Evolutionary conservation across 2,113 vertebrate species (phyloP).

Genomic region (Sisor rabdophorus): DNA sequence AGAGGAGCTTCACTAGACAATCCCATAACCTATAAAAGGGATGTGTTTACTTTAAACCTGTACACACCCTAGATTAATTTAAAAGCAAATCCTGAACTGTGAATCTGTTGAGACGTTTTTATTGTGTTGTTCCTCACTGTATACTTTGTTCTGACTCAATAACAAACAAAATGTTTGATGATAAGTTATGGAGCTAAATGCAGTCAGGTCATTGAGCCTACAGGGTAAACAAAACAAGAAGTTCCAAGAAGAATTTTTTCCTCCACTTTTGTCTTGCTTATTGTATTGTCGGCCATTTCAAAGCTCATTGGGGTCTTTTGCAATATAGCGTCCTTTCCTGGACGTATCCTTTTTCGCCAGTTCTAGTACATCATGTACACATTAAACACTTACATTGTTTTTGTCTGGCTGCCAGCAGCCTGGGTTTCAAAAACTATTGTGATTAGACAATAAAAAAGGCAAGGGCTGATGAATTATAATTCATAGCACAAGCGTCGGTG

Average conservation of each 20-base stretch:
- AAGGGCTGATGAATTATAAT: not conserved
- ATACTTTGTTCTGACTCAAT: not conserved
- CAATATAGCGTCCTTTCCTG: not conserved
- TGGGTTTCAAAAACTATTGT: not conserved
- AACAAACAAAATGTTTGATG: not conserved
- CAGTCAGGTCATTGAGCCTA: not conserved
- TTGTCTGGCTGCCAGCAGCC: slow-evolving; percentile 22
- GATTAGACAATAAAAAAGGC: not conserved
- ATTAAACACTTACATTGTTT: not conserved
- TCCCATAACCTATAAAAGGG: not conserved
- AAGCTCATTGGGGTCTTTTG: not conserved
- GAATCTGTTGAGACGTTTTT: not conserved
- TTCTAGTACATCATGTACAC: not conserved
- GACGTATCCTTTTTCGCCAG: not conserved
- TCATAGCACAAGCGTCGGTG: not conserved
- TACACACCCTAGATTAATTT: not conserved
- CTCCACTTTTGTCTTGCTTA: not conserved
- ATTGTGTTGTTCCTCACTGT: not conserved
- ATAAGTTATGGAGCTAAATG: not conserved
- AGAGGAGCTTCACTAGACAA: not conserved
- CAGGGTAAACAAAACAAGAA: not conserved
- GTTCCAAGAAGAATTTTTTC: not conserved
- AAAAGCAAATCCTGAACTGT: not conserved
- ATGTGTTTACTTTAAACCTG: not conserved
- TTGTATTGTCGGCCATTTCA: not conserved